phyloP scores from a whole-genome alignment of 2,113 vertebrate species.

The Diphyllodes magnificus region DNA sequence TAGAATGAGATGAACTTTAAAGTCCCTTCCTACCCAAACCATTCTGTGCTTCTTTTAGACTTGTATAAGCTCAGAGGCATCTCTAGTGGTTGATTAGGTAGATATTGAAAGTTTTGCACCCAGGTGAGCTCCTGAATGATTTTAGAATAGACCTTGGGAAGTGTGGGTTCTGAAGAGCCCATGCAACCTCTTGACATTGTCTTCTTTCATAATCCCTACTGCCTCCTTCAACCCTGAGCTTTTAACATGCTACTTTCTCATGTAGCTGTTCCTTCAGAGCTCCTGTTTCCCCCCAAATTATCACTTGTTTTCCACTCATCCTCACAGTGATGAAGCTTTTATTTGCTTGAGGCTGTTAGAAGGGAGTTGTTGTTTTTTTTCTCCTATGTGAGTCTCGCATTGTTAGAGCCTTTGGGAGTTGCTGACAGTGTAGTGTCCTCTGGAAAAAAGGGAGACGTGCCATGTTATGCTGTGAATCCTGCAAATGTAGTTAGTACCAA shows the following conservation, averaged over 20 bases:
- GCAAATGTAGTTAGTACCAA: background rate
- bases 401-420: background rate
- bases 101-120: background rate
- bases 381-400: fast-evolving
- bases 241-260: background rate
- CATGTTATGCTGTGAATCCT: background rate
- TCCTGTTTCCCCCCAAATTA: background rate
- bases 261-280: background rate
- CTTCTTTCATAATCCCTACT: background rate
- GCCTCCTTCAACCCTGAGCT: background rate
- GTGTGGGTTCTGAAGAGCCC: background rate
- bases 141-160: background rate
- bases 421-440: background rate
- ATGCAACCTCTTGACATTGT: background rate
- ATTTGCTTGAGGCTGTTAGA: background rate
- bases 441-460: background rate
- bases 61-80: background rate
- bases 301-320: background rate
- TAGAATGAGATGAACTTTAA: background rate
- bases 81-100: background rate
- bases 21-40: background rate
- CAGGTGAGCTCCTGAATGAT: background rate
- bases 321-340: background rate
- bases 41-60: background rate
- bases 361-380: background rate